Evolutionary conservation across 1,140 invertebrate genomes (phyloP), one percentile per base, ranked within the genome.

Genomic region (Heliothis subflexa): DNA sequence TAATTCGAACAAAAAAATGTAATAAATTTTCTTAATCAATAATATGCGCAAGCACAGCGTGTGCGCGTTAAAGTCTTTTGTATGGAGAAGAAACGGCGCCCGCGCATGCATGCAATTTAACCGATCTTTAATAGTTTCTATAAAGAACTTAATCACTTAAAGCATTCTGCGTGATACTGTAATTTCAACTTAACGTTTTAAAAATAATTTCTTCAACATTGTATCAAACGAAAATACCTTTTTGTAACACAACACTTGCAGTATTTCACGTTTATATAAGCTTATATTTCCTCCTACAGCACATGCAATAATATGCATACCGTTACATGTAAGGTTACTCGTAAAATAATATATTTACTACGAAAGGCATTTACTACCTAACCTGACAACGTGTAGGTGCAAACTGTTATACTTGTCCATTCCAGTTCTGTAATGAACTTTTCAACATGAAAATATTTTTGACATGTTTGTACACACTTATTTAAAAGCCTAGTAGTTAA

Each of bases 11-110:
- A 55, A 71, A 62, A 62, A 75, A 62, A 28, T 2, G 2, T 10
- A 62, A 40, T 40, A 40, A 40, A 40, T 40, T 3, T 59, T n/a
- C 45, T 10, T 52, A 62, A 75, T 75, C 54, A 62, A 40, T 7
- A 16, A 13, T 33, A 47, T 72, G 80, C 82, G 82, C 79, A 49
- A 54, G 77, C 81, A 79, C 78, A 78, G 64, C 84, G 83, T 86
- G 86, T 90, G 64, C 84, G 83, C 87, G 87, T 90, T 89, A 85
- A 90, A 83, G 84, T 90, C 88, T 88, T 86, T 90, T 80, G 76
- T 89, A 90, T 80, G 81, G 78, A 52, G 14, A 14, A 33, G 49
- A 70, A 78, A 40, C 55, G 52, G 73, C 77, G 82, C 79, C 62
- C 78, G 84, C 83, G 82, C 79, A 79, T 40, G 28, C 25, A 40